A percentile compares a stretch with the other conserved stretches of the same genome.
phyloP scores from a whole-genome alignment of 2,113 vertebrate species.

The Morone chrysops region DNA sequence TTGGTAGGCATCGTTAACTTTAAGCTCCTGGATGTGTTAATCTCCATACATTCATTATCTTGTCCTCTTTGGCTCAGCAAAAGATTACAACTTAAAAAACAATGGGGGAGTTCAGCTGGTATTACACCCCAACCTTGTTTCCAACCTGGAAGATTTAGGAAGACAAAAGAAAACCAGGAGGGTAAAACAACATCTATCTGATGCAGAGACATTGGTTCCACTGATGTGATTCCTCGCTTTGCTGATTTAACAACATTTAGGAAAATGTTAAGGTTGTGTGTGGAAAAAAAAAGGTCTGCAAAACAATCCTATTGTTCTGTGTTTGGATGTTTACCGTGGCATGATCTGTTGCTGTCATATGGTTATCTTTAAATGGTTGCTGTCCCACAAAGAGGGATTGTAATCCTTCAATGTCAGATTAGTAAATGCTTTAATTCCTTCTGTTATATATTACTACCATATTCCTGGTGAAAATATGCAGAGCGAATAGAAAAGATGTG shows the following conservation, averaged over 20 bases:
- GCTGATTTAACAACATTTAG: too few relatives aligned
- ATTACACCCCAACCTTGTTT: slow-evolving; percentile 53
- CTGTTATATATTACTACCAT: slow-evolving; percentile 42
- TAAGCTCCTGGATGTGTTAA: slow-evolving; percentile 49
- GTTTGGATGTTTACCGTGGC: slow-evolving; percentile 41
- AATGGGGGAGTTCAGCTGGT: slow-evolving; percentile 49
- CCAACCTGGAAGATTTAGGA: slow-evolving; percentile 19
- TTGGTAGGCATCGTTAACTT: slow-evolving; percentile 4
- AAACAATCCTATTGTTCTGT: slow-evolving; percentile 45
- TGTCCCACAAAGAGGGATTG: slow-evolving; percentile 13
- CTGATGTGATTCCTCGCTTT: slow-evolving; percentile 21
- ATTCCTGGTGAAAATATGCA: slow-evolving; percentile 40
- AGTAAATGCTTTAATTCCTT: slow-evolving; percentile 49
- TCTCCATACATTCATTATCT: slow-evolving; percentile 62
- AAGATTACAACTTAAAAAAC: slow-evolving; percentile 71
- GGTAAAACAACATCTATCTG: slow-evolving; percentile 27
- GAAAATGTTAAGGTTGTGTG: not conserved
- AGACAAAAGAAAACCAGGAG: slow-evolving; percentile 45
- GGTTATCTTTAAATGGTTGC: slow-evolving; percentile 51
- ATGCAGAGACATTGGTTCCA: slow-evolving; percentile 24
- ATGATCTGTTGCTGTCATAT: slow-evolving; percentile 57
- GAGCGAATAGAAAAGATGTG: not conserved
- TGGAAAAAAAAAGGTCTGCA: not conserved
- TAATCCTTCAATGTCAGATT: slow-evolving; percentile 72
- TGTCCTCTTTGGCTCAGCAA: slow-evolving; percentile 42